Conservation (phyloP, 2,797 vertebrate genomes). For the Microchirus variegatus region DNA sequence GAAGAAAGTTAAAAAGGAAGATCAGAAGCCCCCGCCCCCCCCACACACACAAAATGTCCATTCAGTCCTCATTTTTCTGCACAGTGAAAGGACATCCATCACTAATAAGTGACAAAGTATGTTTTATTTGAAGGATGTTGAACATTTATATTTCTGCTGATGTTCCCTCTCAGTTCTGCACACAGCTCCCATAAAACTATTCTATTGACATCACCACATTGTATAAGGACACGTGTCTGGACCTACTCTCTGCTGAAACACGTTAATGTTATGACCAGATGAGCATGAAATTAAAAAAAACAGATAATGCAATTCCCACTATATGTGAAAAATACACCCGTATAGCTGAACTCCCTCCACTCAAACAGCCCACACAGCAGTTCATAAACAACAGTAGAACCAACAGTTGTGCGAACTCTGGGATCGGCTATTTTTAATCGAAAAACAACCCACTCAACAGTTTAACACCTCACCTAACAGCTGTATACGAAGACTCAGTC, state of each 20-base stretch:
- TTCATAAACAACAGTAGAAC: constrained; percentile 43
- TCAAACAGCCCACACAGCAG: constrained; percentile 60
- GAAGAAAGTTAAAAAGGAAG: background rate
- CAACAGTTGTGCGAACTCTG: constrained; percentile 45
- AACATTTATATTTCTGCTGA: too few species aligned
- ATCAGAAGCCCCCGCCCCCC: too few species aligned
- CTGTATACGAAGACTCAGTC: constrained; percentile 15
- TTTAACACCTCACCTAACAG: constrained; percentile 51
- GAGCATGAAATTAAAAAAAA: too few species aligned
- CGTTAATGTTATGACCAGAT: too few species aligned
- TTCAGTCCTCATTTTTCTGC: constrained; percentile 1
- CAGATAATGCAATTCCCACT: too few species aligned
- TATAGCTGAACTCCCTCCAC: constrained; percentile 34
- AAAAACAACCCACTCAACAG: constrained; percentile 49
- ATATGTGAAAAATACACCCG: too few species aligned
- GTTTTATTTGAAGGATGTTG: too few species aligned
- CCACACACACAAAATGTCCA: constrained; percentile 10
- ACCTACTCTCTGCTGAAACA: too few species aligned
- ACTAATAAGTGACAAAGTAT: background rate
- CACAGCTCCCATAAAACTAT: too few species aligned
- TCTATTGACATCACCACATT: too few species aligned
- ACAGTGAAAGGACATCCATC: background rate
- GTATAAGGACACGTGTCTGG: too few species aligned
- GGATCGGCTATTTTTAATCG: constrained; percentile 25
- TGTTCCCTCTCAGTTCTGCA: too few species aligned